Evolutionary conservation across 2,797 vertebrate genomes (phyloP), one percentile per base, ranked within the genome.

Genomic region (Tangara arthus): DNA sequence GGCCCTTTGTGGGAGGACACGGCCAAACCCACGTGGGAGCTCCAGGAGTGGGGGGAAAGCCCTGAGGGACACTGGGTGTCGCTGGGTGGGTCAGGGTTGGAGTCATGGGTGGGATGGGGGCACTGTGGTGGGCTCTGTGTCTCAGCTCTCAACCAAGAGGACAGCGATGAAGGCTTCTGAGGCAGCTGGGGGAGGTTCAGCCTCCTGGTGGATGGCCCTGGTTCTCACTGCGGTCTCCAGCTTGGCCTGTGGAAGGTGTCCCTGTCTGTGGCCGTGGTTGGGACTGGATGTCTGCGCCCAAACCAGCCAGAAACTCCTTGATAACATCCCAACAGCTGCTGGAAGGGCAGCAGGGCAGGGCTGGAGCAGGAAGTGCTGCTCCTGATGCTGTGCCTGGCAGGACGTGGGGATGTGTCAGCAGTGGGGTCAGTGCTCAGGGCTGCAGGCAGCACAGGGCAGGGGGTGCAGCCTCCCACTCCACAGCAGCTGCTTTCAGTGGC

Each of bases 401-500:
- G 47, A 1, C 27, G 0, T 8, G 34, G 34, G 28, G 17, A 4
- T 21, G 60, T 5, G 44, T 2, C 10, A 12, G 50, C 57, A 15
- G 42, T 0, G 11, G 22, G 8, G 15, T 15, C 34, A 6, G 46
- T 18, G 42, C 34, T 7, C 37, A 2, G 32, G 84, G 60, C 3
- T 0, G 2, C 60, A 37, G 56, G 37, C 57, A 71, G 61, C 12
- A 1, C 24, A 5, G 4, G 52, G 15, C 44, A 39, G 41, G 2
- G 21, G 2, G 6, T 47, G 69, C 50, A 68, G 37, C 28, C 60
- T 10, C 8, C 4, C 20, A 3, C 6, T 3, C 4, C 37, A 3
- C 2, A 1, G 0, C 4, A 60, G 28, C 56, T 5, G 0, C 11
- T n/a, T 8, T 17, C 8, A 7, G 30, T 6, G 35, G 12, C 13